phyloP scores from a whole-genome alignment of 1,140 invertebrate genomes.

The Tetragnatha versicolor region DNA sequence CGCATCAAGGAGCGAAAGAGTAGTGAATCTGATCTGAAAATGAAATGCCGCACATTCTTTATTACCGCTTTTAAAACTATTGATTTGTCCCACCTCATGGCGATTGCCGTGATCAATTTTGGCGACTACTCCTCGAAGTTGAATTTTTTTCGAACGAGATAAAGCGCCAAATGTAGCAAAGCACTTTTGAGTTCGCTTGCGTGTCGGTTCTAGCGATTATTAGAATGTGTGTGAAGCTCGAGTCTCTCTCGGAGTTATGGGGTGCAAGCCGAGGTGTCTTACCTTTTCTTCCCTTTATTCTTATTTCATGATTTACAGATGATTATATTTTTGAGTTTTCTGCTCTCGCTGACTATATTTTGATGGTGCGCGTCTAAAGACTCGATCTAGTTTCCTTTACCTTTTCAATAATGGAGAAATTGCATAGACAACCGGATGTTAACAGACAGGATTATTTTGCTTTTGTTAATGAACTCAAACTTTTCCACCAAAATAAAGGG shows the following conservation, averaged over 20 bases:
- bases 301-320: neutral
- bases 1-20: no score
- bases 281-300: neutral
- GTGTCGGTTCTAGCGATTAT: conserved; percentile 42
- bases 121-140: no score
- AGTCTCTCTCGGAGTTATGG: conserved; percentile 17
- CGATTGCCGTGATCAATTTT: conserved; percentile 20
- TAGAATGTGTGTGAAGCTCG: conserved; percentile 29
- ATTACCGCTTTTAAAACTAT: no score
- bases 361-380: conserved; percentile 24
- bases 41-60: no score
- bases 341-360: conserved; percentile 3
- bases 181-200: conserved; percentile 17
- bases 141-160: neutral
- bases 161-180: conserved; percentile 32
- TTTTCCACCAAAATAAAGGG: conserved; percentile 56
- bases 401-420: conserved; percentile 55
- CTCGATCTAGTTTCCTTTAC: conserved; percentile 60
- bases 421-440: conserved; percentile 52
- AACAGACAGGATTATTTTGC: conserved; percentile 53
- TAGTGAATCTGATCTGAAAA: no score
- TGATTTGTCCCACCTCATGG: no score
- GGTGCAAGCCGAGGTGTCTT: neutral
- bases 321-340: conserved; percentile 22
- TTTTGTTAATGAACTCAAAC: conserved; percentile 55